Evolutionary conservation across 2,888 invertebrate species (phyloP).

Genomic region (Ornithoptera priamus): DNA sequence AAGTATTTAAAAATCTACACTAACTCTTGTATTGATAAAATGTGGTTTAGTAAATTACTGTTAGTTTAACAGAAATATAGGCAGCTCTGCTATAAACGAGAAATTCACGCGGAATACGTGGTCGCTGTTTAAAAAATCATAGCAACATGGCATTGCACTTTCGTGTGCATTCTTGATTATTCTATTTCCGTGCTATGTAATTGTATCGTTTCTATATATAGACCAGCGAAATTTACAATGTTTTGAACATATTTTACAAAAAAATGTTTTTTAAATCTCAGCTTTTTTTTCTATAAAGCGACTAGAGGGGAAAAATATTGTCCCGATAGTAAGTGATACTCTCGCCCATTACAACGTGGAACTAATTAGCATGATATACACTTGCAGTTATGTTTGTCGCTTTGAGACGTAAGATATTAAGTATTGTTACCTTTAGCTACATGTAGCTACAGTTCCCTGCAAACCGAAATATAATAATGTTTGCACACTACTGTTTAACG

Average conservation of each 20-base stretch:
- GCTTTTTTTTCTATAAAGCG: no score
- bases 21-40: background rate
- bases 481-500: no score
- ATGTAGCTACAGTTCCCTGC: no score
- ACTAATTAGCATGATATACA: no score
- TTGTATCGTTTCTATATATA: slow-evolving; percentile 9
- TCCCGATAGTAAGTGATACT: no score
- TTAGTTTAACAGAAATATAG: background rate
- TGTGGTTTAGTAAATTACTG: background rate
- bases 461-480: no score
- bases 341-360: no score
- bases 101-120: slow-evolving; percentile 12
- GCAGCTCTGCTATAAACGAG: slow-evolving; percentile 27
- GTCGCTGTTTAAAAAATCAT: slow-evolving; percentile 50
- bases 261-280: background rate
- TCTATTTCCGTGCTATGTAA: slow-evolving; percentile 18
- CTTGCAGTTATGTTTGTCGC: no score
- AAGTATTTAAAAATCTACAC: background rate
- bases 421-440: no score
- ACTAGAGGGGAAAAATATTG: no score
- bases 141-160: slow-evolving; percentile 45
- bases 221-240: background rate
- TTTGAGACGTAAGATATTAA: no score
- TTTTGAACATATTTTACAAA: background rate
- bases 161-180: slow-evolving; percentile 37